Percentiles rank a stretch among this genome's conserved stretches.
These are phyloP conservation scores for Crax fasciolata DNA, from an alignment of 2,797 vertebrate genomes.

Conservation along the genomic window DNA sequence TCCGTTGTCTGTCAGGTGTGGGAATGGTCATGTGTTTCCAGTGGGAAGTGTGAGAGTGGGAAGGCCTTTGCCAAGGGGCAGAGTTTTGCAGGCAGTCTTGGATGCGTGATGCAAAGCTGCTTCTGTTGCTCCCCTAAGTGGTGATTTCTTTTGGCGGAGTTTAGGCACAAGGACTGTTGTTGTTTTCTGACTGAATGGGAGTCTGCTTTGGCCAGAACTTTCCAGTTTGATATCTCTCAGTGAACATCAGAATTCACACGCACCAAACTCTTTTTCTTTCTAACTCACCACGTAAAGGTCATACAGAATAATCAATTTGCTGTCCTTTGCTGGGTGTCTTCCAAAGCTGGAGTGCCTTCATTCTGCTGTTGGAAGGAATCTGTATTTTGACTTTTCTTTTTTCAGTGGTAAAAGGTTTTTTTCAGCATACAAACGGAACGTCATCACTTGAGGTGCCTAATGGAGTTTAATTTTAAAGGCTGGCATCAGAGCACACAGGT, in stretches of 20 bases:
- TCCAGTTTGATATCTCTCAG: neutral
- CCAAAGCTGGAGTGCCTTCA: neutral
- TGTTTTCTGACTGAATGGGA: neutral
- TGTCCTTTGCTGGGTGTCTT: constrained; percentile 26
- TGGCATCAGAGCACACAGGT: neutral
- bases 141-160: neutral
- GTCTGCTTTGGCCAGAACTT: neutral
- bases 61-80: neutral
- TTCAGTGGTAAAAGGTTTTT: neutral
- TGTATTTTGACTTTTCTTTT: neutral
- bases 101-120: neutral
- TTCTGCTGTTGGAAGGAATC: neutral
- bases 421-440: neutral
- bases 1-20: neutral
- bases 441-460: neutral
- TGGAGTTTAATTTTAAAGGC: neutral
- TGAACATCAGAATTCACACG: neutral
- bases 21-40: neutral
- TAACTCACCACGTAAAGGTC: neutral
- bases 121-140: constrained; percentile 4
- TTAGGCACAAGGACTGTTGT: neutral
- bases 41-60: neutral
- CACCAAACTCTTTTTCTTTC: neutral
- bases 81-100: neutral
- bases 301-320: neutral